These are phyloP conservation scores for Climacteris rufus DNA, from an alignment of 2,113 vertebrate genomes.

Conservation along the genomic window DNA sequence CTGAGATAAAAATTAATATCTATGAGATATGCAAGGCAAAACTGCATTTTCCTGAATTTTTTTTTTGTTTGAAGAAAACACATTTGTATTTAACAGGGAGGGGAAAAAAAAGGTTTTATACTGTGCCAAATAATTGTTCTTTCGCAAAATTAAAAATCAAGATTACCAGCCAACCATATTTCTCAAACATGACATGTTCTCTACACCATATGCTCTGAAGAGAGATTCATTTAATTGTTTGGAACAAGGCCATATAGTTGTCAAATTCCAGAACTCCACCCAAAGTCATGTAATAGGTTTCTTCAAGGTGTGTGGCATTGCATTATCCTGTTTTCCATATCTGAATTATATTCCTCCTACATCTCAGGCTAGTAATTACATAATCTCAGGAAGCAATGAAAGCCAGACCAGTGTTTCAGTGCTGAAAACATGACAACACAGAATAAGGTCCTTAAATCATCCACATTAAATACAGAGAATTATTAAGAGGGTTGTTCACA, in stretches of 20 bases:
- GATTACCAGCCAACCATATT: constrained; percentile 54
- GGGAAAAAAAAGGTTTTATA: not conserved
- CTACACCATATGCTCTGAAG: constrained; percentile 47
- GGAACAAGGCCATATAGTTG: constrained; percentile 38
- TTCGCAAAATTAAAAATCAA: constrained; percentile 51
- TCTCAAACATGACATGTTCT: constrained; percentile 55
- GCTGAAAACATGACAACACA: not conserved
- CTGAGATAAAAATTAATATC: not conserved
- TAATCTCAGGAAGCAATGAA: not conserved
- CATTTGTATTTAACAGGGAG: not conserved
- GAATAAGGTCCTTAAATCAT: not conserved
- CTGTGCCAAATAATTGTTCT: constrained; percentile 53
- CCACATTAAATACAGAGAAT: not conserved
- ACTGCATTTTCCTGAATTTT: not conserved
- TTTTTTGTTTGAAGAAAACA: not conserved
- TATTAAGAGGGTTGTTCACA: not conserved
- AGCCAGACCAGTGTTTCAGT: not conserved
- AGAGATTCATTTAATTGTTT: constrained; percentile 56
- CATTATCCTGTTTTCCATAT: not conserved
- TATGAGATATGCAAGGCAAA: not conserved
- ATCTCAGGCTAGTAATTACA: not conserved
- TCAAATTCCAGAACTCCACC: constrained; percentile 26
- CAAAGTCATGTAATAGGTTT: constrained; percentile 38
- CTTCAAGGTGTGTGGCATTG: not conserved
- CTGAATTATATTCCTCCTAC: constrained; percentile 6